Evolutionary conservation across 1,140 invertebrate genomes (phyloP).

Genomic region (Zophobas atratus): DNA sequence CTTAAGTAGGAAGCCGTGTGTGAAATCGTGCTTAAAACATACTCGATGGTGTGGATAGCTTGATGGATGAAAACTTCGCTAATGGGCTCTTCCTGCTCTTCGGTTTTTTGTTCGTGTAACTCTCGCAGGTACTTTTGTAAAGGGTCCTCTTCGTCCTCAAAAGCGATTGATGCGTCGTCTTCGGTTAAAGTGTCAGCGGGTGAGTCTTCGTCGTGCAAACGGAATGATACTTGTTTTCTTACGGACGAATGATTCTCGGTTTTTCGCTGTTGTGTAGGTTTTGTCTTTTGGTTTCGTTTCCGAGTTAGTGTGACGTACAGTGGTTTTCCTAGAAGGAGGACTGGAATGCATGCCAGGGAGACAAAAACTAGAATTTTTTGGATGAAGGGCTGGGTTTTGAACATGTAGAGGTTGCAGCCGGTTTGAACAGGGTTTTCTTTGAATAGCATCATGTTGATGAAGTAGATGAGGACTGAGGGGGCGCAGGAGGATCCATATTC

Average conservation of each 20-base stretch:
- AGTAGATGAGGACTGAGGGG: slow-evolving; percentile 89
- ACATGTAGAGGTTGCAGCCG: slow-evolving; percentile 82
- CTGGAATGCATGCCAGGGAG: slow-evolving; percentile 89
- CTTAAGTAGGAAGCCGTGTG: slow-evolving; percentile 97
- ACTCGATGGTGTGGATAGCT: slow-evolving; percentile 97
- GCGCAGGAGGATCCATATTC: slow-evolving; percentile 79
- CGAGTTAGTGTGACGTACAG: slow-evolving; percentile 74
- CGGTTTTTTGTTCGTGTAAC: slow-evolving; percentile 60
- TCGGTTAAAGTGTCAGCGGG: slow-evolving; percentile 74
- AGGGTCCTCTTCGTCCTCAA: slow-evolving; percentile 60
- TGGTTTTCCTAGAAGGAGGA: slow-evolving; percentile 95
- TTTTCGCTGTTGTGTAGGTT: too few species aligned
- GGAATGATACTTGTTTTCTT: slow-evolving; percentile 63
- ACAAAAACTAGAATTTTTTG: slow-evolving; percentile 83
- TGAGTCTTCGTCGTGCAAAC: too few species aligned
- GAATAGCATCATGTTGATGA: slow-evolving; percentile 95
- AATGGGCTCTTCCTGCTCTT: slow-evolving; percentile 81
- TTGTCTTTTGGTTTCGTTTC: slow-evolving; percentile 40
- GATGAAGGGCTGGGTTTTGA: slow-evolving; percentile 77
- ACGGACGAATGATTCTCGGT: background rate
- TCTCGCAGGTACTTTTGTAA: slow-evolving; percentile 38
- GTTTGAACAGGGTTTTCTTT: slow-evolving; percentile 70
- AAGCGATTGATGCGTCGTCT: slow-evolving; percentile 70
- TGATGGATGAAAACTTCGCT: slow-evolving; percentile 94
- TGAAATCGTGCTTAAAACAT: slow-evolving; percentile 95